Percentiles rank a stretch among this genome's conserved stretches.
Evolutionary conservation across 1,140 invertebrate species (phyloP).

Genomic region (Adoxophyes honmai): DNA sequence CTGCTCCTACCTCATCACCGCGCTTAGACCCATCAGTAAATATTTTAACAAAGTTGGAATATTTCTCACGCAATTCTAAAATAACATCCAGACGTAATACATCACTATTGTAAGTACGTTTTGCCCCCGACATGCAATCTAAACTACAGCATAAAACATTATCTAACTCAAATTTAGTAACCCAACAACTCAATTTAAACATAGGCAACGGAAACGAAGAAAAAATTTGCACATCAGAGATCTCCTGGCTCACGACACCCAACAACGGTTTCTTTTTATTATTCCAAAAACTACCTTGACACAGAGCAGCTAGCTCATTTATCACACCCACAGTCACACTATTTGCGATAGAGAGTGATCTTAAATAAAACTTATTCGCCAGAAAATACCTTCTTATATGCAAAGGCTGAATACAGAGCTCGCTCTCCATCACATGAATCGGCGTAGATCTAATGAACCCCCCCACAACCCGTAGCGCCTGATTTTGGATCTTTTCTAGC

Average conservation of each 20-base stretch:
- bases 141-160: constrained; percentile 14
- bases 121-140: constrained; percentile 12
- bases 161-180: constrained; percentile 17
- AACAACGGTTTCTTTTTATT: constrained; percentile 7
- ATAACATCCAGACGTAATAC: constrained; percentile 2
- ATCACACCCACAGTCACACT: not conserved
- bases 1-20: not conserved
- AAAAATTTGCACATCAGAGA: not conserved
- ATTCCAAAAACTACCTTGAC: not conserved
- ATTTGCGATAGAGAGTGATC: constrained; percentile 5
- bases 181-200: constrained; percentile 24
- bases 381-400: constrained; percentile 7
- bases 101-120: not conserved
- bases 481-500: constrained; percentile 21
- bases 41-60: constrained; percentile 23
- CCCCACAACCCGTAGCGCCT: constrained; percentile 18
- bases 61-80: constrained; percentile 20
- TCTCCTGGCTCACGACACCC: not conserved
- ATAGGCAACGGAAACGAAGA: constrained; percentile 11
- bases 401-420: constrained; percentile 8
- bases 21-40: constrained; percentile 26
- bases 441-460: constrained; percentile 18
- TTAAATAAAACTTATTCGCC: constrained; percentile 15
- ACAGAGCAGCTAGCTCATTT: not conserved
- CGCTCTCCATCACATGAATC: no score